Conservation (phyloP, 2,113 vertebrate species). For the Aptenodytes patagonicus region DNA sequence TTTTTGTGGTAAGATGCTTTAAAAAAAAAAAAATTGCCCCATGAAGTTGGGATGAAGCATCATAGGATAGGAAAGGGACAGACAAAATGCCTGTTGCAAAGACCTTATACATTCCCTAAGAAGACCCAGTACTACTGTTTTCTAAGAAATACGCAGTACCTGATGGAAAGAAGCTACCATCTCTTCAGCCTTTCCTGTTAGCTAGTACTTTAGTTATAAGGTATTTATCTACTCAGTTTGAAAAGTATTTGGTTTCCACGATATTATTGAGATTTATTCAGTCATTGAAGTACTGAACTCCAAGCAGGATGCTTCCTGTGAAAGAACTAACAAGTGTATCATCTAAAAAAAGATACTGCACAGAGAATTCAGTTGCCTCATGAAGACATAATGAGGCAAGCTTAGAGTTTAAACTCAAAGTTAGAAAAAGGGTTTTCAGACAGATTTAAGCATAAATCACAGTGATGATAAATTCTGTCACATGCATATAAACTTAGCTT, state of each 20-base stretch:
- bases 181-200: background rate
- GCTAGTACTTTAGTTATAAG: background rate
- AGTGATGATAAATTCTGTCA: background rate
- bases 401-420: background rate
- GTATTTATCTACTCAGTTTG: background rate
- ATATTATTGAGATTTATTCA: background rate
- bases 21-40: background rate
- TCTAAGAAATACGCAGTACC: background rate
- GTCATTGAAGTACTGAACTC: background rate
- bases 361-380: background rate
- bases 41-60: background rate
- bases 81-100: background rate
- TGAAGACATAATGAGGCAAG: background rate
- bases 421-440: background rate
- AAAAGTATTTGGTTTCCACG: background rate
- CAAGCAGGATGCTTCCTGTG: background rate
- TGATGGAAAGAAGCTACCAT: background rate
- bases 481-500: background rate
- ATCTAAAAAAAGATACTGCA: background rate
- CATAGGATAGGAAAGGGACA: background rate
- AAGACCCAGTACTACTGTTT: background rate
- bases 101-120: background rate
- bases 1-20: background rate
- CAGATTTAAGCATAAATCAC: background rate
- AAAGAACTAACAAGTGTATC: background rate